Conservation (phyloP, 1,140 invertebrate genomes). For the Chrysopa pallens region DNA sequence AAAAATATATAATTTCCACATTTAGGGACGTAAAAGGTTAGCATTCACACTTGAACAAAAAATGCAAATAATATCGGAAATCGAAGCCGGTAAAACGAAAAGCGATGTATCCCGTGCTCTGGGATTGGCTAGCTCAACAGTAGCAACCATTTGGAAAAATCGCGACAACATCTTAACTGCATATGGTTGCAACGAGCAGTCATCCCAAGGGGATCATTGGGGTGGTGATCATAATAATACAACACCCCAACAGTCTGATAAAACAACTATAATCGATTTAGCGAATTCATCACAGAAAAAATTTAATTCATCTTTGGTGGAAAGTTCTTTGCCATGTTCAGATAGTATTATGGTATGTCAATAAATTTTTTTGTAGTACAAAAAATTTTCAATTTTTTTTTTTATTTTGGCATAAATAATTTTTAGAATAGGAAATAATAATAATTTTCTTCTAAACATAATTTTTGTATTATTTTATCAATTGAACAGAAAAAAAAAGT, state of each 20-base stretch:
- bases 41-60: constrained; percentile 41
- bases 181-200: constrained; percentile 8
- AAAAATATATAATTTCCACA: too few relatives aligned
- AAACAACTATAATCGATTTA: background rate
- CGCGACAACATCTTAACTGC: constrained; percentile 27
- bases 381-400: background rate
- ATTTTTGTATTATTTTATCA: too few relatives aligned
- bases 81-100: constrained; percentile 36
- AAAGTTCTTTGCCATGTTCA: constrained; percentile 1
- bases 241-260: background rate
- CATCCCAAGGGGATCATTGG: constrained; percentile 1
- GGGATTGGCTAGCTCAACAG: constrained; percentile 35
- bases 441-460: too few relatives aligned
- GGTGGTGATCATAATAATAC: constrained; percentile 8
- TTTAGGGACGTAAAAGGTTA: constrained; percentile 37
- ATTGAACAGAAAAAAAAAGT: too few relatives aligned
- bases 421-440: too few relatives aligned
- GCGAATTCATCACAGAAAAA: background rate
- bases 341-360: constrained; percentile 5
- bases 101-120: constrained; percentile 35
- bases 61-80: constrained; percentile 41
- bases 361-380: background rate
- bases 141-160: constrained; percentile 39
- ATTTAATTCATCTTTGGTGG: background rate
- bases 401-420: too few relatives aligned